These are phyloP conservation scores for Myopa tessellatipennis DNA, from an alignment of 2,888 invertebrate species.

Conservation along the genomic window DNA sequence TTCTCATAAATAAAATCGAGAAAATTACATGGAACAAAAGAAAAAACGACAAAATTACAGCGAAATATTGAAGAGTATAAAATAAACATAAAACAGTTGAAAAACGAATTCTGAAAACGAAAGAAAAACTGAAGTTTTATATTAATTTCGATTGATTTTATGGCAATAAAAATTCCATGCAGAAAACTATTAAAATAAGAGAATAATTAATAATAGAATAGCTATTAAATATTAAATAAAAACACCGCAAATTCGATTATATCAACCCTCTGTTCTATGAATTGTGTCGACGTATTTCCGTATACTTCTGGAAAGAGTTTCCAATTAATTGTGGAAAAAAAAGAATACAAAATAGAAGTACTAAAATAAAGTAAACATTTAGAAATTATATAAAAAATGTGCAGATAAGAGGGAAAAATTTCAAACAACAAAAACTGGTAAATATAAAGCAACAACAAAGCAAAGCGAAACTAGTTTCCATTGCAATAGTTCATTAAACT, in stretches of 20 bases:
- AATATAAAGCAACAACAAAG: neutral
- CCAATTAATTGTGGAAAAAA: neutral
- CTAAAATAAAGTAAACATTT: neutral
- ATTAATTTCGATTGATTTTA: neutral
- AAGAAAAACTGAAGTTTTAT: neutral
- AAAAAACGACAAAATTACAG: too few relatives aligned
- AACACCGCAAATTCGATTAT: too few relatives aligned
- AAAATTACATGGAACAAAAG: too few relatives aligned
- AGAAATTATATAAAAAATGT: too few relatives aligned
- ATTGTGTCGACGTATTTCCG: too few relatives aligned
- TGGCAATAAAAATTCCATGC: neutral
- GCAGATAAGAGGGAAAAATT: neutral
- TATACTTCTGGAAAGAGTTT: neutral
- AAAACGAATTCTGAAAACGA: too few relatives aligned
- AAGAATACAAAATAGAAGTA: neutral
- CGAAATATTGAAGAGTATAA: too few relatives aligned
- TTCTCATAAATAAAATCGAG: too few relatives aligned
- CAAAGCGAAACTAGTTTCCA: neutral
- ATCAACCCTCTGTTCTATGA: too few relatives aligned
- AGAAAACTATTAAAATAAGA: neutral
- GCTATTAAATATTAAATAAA: neutral
- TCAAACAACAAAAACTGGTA: neutral
- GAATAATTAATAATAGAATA: neutral
- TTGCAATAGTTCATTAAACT: conserved; percentile 19
- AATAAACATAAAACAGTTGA: too few relatives aligned